A percentile compares a stretch with the other conserved stretches of the same genome.
phyloP scores from a whole-genome alignment of 2,797 vertebrate genomes.

The Peromyscus melanophrys region DNA sequence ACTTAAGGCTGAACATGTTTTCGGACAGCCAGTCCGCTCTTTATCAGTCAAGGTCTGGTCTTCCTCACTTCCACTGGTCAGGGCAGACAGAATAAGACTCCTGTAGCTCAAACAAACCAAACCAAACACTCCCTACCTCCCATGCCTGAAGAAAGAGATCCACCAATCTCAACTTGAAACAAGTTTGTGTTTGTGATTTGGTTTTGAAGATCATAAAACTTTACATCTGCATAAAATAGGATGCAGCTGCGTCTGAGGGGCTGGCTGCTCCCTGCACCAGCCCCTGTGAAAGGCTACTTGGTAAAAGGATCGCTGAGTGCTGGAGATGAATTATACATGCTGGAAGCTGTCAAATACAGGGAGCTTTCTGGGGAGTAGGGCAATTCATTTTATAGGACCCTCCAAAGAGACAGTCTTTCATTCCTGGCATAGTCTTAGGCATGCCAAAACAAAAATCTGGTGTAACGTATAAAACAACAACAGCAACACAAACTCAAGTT shows the following conservation, averaged over 20 bases:
- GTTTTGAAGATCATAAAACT: constrained; percentile 63
- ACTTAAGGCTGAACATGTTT: neutral
- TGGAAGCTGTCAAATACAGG: constrained; percentile 31
- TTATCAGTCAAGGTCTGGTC: constrained; percentile 48
- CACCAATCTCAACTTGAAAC: constrained; percentile 23
- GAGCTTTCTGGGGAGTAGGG: constrained; percentile 18
- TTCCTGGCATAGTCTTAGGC: constrained; percentile 9
- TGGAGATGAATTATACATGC: constrained; percentile 38
- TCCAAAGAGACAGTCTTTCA: neutral
- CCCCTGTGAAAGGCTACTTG: neutral
- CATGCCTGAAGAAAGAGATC: neutral
- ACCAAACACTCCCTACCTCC: too few species aligned
- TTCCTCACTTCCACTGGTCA: neutral
- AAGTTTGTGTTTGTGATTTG: constrained; percentile 58
- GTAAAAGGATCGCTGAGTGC: constrained; percentile 33
- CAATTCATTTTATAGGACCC: neutral
- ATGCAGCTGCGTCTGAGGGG: constrained; percentile 8
- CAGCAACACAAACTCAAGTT: neutral
- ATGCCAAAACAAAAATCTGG: constrained; percentile 13
- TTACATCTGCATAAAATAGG: constrained; percentile 65
- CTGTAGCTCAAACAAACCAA: constrained; percentile 50
- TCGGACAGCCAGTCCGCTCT: neutral
- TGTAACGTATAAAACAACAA: neutral
- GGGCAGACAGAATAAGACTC: neutral
- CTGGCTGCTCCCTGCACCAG: neutral